A percentile compares a stretch with the other conserved stretches of the same genome.
Evolutionary conservation across 2,888 invertebrate species (phyloP).

Genomic region (Megalurothrips usitatus): DNA sequence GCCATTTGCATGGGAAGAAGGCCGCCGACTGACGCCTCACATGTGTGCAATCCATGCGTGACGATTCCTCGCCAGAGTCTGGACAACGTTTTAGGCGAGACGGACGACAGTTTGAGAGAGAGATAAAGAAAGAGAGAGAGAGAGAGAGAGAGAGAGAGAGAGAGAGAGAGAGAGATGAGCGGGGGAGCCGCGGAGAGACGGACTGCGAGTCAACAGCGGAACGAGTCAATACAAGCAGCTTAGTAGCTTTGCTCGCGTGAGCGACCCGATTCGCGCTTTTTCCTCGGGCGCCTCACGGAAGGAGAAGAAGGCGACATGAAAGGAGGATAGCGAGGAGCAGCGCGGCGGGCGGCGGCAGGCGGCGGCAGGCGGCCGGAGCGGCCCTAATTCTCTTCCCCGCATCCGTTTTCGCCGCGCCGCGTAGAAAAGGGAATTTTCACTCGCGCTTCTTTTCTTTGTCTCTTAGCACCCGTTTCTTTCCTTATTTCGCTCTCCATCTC

Average conservation of each 20-base stretch:
- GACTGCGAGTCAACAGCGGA: neutral
- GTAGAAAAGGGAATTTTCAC: neutral
- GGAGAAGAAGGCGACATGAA: neutral
- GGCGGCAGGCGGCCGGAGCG: no score
- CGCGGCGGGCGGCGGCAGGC: neutral
- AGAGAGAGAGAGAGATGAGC: neutral
- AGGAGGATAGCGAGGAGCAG: neutral
- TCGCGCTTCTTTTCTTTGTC: neutral
- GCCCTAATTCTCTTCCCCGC: neutral
- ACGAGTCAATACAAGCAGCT: neutral
- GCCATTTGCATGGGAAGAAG: no score
- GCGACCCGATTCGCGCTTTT: neutral
- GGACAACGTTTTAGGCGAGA: neutral
- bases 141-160: conserved; percentile 1
- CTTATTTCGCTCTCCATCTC: neutral
- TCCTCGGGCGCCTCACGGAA: neutral
- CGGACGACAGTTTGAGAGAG: neutral
- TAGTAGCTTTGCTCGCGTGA: neutral
- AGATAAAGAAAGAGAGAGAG: neutral
- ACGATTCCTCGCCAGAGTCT: no score
- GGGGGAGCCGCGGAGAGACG: neutral
- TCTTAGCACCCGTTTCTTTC: neutral
- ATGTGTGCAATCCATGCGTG: no score
- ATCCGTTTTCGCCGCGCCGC: neutral
- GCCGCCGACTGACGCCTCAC: no score